Evolutionary conservation across 1,140 invertebrate genomes (phyloP).

Genomic region (Cyclargus thomasi): DNA sequence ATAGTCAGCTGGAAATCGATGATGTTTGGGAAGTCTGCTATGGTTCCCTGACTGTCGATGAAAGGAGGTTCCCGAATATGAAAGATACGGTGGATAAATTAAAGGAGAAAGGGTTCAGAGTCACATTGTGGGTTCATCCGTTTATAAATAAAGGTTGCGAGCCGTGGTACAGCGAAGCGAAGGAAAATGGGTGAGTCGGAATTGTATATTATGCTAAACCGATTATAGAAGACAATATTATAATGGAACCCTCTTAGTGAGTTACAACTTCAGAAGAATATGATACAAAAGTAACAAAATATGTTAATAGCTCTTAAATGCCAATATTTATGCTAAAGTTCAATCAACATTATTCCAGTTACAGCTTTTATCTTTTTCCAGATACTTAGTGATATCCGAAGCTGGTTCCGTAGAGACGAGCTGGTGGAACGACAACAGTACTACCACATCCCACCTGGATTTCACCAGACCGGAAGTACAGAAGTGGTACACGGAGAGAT

Average conservation of each 20-base stretch:
- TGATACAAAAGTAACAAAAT: too few species aligned
- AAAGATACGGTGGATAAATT: slow-evolving; percentile 68
- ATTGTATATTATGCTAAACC: background rate
- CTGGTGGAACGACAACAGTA: slow-evolving; percentile 86
- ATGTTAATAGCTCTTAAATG: too few species aligned
- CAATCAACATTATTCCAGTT: too few species aligned
- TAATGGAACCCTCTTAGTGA: too few species aligned
- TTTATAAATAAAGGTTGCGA: slow-evolving; percentile 86
- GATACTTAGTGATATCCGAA: slow-evolving; percentile 75
- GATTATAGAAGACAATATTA: too few species aligned
- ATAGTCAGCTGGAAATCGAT: slow-evolving; percentile 88
- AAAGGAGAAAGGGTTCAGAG: slow-evolving; percentile 78
- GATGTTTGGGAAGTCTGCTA: slow-evolving; percentile 90
- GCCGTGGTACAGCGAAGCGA: slow-evolving; percentile 73
- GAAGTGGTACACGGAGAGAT: slow-evolving; percentile 80
- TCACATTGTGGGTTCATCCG: slow-evolving; percentile 89
- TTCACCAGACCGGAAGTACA: slow-evolving; percentile 82
- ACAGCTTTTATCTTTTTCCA: too few species aligned
- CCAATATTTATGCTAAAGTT: too few species aligned
- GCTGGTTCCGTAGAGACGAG: slow-evolving; percentile 75
- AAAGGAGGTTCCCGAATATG: slow-evolving; percentile 80
- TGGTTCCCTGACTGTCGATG: slow-evolving; percentile 82
- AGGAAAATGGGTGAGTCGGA: slow-evolving; percentile 57
- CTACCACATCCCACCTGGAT: slow-evolving; percentile 78
- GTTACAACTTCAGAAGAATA: too few species aligned